Conservation (phyloP, 2,888 invertebrate species). For the Leucophenga montana region DNA sequence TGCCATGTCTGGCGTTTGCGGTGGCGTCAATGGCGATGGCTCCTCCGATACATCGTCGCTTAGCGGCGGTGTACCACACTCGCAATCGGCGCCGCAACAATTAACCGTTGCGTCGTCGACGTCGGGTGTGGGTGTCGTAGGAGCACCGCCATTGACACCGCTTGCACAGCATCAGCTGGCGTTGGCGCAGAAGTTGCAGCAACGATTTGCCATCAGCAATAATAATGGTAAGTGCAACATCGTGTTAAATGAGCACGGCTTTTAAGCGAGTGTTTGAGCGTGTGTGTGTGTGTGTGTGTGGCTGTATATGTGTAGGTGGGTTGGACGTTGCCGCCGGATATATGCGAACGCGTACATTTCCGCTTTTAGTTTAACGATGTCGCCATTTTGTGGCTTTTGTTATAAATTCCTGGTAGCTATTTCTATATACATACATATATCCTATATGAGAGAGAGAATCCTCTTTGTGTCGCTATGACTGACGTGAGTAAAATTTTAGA, state of each 20-base stretch:
- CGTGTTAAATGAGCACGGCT: conserved; percentile 43
- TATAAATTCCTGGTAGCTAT: too few species aligned
- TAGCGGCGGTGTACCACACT: conserved; percentile 71
- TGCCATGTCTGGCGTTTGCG: conserved; percentile 31
- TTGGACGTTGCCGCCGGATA: background rate
- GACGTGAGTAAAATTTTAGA: too few species aligned
- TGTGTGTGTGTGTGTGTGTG: conserved; percentile 25
- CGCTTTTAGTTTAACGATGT: too few species aligned
- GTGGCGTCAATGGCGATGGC: conserved; percentile 51
- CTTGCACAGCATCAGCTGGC: conserved; percentile 78
- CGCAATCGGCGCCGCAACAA: conserved; percentile 73
- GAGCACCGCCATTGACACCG: conserved; percentile 69
- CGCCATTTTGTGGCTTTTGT: too few species aligned
- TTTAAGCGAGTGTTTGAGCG: conserved; percentile 38
- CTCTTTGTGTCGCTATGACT: too few species aligned
- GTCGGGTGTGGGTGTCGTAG: conserved; percentile 44
- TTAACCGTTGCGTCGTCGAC: conserved; percentile 66
- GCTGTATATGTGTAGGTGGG: background rate
- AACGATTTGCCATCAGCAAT: conserved; percentile 75
- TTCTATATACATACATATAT: too few species aligned
- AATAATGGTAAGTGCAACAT: conserved; percentile 71
- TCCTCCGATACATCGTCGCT: conserved; percentile 63
- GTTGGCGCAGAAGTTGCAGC: conserved; percentile 77
- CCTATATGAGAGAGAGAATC: too few species aligned
- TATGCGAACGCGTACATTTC: background rate